Conservation (phyloP, 2,113 vertebrate species). For the Eolophus roseicapilla region DNA sequence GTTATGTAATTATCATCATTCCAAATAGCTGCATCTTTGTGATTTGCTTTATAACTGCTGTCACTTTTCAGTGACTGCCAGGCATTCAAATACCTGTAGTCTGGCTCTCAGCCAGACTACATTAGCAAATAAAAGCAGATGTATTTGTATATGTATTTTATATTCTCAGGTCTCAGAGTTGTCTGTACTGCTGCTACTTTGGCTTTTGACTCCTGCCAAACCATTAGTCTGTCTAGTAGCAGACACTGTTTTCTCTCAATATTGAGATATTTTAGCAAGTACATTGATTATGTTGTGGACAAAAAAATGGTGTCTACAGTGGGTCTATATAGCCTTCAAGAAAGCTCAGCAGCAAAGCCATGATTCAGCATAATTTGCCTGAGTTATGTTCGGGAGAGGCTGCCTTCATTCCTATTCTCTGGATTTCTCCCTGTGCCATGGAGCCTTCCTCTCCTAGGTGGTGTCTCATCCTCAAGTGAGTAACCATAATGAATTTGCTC, state of each 20-base stretch:
- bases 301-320: background rate
- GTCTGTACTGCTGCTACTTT: background rate
- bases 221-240: background rate
- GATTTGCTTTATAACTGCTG: conserved; percentile 1
- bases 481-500: background rate
- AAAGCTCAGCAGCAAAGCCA: background rate
- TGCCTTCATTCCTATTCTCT: background rate
- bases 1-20: conserved; percentile 40
- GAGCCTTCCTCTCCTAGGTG: background rate
- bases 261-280: background rate
- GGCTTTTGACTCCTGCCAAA: background rate
- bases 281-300: background rate
- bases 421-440: background rate
- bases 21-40: conserved; percentile 8
- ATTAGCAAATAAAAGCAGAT: conserved; percentile 55
- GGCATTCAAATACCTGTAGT: background rate
- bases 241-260: background rate
- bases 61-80: conserved; percentile 26
- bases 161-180: background rate
- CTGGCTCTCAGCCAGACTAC: background rate
- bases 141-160: background rate
- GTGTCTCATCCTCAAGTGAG: background rate
- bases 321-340: background rate
- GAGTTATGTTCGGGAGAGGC: background rate
- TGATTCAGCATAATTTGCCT: background rate